Evolutionary conservation across 2,113 vertebrate genomes (phyloP), one percentile per base, ranked within the genome.

Genomic region (Grammatotria lemairii): DNA sequence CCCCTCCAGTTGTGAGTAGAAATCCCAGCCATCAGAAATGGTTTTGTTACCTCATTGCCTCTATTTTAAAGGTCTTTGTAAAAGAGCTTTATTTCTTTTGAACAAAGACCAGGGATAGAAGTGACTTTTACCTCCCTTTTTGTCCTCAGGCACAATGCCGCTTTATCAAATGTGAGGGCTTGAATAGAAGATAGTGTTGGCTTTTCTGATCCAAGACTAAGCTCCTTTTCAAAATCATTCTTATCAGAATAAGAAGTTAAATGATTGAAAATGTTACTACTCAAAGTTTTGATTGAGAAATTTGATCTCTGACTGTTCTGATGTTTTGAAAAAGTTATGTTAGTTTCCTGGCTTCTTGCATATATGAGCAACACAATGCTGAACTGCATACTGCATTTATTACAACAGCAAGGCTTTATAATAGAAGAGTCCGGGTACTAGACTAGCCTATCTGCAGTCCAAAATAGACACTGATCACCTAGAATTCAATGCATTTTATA

Each of bases 61-160:
- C 54, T 9, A 58, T 85, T 81, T 86, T 49, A 19, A 35, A 38
- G 17, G 38, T 54, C 21, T 70, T 73, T 58, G 35, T 53, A 75
- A 85, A 88, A 57, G 70, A 14, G 38, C 79, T 80, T 68, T 21
- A 75, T 83, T 51, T 84, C 45, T 47, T n/a, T 60, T 17, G 73
- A 87, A 85, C 84, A 86, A 88, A 82, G 57, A 23, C 33, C 5
- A 6, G 21, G 21, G 80, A 78, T 84, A 79, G 84, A 84, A 80
- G 21, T 88, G 89, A 87, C 90, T 88, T 89, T 83, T 85, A 53
- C 81, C 70, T 89, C 23, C 47, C 23, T 51, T 88, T 94, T 85
- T 83, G 26, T 85, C 49, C 80, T 82, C n/a, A n/a, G 8, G 17
- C 70, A 91, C 88, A 81, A 80, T 81, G 57, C 55, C 4, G 4